Evolutionary conservation across 2,113 vertebrate genomes (phyloP).

Genomic region (Jacana jacana): DNA sequence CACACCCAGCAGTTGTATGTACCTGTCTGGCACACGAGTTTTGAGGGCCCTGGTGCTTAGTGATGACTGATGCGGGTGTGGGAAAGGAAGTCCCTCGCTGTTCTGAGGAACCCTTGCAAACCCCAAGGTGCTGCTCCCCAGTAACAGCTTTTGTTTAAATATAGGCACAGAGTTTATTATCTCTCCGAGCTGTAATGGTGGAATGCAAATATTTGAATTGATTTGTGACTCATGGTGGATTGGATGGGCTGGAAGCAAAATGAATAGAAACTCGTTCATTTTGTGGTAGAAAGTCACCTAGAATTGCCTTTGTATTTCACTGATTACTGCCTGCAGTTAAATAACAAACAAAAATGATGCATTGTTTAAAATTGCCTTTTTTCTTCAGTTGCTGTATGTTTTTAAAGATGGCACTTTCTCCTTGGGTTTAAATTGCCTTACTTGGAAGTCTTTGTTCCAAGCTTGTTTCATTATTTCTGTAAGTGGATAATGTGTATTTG

Average conservation of each 20-base stretch:
- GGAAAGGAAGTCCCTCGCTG: background rate
- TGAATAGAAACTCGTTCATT: background rate
- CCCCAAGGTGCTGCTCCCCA: background rate
- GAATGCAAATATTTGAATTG: constrained; percentile 62
- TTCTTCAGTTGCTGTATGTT: background rate
- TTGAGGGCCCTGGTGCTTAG: background rate
- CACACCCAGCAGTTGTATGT: background rate
- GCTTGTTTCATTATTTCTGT: background rate
- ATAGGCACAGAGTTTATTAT: background rate
- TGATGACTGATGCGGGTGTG: background rate
- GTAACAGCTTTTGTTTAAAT: background rate
- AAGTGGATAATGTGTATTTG: background rate
- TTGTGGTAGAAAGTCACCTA: background rate
- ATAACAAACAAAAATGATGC: background rate
- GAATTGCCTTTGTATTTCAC: background rate
- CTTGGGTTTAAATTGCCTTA: background rate
- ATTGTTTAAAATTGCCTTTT: background rate
- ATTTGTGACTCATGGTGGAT: background rate
- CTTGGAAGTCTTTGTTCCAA: background rate
- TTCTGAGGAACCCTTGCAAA: background rate
- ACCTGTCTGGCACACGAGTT: background rate
- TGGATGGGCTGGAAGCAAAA: background rate
- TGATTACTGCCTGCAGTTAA: background rate
- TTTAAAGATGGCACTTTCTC: background rate
- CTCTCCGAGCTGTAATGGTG: constrained; percentile 28